Percentiles rank a stretch among this genome's conserved stretches.
These are phyloP conservation scores for Halictus ligatus DNA, from an alignment of 2,888 invertebrate species.

Conservation along the genomic window DNA sequence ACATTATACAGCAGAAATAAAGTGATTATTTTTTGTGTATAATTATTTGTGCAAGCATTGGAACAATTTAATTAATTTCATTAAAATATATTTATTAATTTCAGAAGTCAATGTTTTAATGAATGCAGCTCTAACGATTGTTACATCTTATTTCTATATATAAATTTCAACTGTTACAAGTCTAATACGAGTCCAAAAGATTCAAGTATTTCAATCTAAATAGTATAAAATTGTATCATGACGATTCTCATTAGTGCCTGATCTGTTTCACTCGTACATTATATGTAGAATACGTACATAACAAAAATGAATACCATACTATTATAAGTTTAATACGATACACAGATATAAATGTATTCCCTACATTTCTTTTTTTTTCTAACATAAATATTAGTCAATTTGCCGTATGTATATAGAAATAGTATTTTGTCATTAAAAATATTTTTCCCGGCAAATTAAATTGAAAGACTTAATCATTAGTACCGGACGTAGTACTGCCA, in stretches of 20 bases:
- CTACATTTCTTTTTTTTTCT: not conserved
- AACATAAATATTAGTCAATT: slow-evolving; percentile 14
- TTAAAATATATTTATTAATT: slow-evolving; percentile 4
- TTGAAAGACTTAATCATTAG: slow-evolving; percentile 38
- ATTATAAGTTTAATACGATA: slow-evolving; percentile 9
- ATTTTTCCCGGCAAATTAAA: slow-evolving; percentile 16
- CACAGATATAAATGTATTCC: not conserved
- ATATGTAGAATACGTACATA: not conserved
- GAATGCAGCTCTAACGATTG: not conserved
- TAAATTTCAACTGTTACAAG: not conserved
- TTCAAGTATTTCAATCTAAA: slow-evolving; percentile 4
- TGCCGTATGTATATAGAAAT: slow-evolving; percentile 12
- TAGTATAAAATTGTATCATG: slow-evolving; percentile 18
- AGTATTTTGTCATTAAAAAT: slow-evolving; percentile 29
- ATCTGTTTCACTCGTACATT: not conserved
- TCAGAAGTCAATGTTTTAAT: slow-evolving; percentile 1
- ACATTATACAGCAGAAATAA: not conserved
- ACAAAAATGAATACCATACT: slow-evolving; percentile 4
- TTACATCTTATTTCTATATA: not conserved
- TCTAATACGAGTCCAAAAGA: not conserved
- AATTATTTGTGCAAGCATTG: not conserved
- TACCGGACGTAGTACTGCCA: slow-evolving; percentile 57
- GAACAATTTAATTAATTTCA: not conserved
- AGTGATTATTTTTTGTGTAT: not conserved
- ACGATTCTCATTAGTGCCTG: not conserved